These are phyloP conservation scores for Agriopis leucophaearia DNA, from an alignment of 2,888 invertebrate species.

Conservation along the genomic window DNA sequence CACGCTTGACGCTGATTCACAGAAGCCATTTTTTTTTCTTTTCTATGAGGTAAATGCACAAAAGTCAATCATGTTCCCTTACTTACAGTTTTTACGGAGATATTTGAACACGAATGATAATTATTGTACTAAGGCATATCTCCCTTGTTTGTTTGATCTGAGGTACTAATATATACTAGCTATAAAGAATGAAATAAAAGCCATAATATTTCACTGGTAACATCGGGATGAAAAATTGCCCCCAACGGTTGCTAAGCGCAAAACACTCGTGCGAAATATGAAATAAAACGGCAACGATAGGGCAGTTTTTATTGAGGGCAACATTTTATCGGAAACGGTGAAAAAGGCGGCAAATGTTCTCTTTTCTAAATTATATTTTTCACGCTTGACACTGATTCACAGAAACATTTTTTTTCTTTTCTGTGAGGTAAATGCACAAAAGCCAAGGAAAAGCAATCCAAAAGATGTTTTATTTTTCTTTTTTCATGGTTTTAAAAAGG, in stretches of 20 bases:
- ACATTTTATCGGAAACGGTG: slow-evolving; percentile 44
- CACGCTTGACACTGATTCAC: not conserved
- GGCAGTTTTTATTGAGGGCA: slow-evolving; percentile 42
- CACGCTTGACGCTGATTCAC: not conserved
- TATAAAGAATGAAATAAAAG: slow-evolving; percentile 12
- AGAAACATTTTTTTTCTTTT: too few relatives aligned
- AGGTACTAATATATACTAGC: not conserved
- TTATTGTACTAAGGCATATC: too few relatives aligned
- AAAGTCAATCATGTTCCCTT: too few relatives aligned
- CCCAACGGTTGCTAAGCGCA: slow-evolving; percentile 30
- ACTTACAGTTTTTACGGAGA: too few relatives aligned
- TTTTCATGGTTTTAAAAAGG: too few relatives aligned
- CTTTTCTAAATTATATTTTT: slow-evolving; percentile 4
- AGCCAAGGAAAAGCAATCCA: too few relatives aligned
- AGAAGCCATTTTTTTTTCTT: too few relatives aligned
- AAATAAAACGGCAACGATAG: slow-evolving; percentile 29
- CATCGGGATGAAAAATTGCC: slow-evolving; percentile 30
- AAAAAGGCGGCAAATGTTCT: slow-evolving; percentile 12
- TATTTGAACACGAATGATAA: too few relatives aligned
- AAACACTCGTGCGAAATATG: slow-evolving; percentile 24
- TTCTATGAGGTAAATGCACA: not conserved
- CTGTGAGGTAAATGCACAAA: not conserved
- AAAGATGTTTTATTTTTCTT: too few relatives aligned
- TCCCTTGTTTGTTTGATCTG: not conserved
- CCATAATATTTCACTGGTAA: slow-evolving; percentile 27